phyloP scores from a whole-genome alignment of 2,888 invertebrate species.

The Zaprionus obscuricornis region DNA sequence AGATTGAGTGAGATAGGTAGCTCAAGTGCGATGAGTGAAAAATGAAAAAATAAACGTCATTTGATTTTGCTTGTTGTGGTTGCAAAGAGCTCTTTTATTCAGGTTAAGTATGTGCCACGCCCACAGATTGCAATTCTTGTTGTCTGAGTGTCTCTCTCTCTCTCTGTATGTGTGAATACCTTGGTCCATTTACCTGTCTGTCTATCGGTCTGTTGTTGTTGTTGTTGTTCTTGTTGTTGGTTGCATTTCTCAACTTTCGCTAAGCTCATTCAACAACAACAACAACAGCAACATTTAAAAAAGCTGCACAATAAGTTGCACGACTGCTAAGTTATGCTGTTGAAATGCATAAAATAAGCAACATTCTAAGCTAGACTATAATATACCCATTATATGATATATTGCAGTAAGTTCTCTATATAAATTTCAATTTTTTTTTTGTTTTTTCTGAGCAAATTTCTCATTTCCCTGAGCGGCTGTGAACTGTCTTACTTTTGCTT shows the following conservation, averaged over 20 bases:
- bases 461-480: too few relatives aligned
- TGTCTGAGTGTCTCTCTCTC: constrained; percentile 7
- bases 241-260: constrained; percentile 8
- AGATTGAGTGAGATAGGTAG: not conserved
- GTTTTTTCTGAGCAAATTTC: too few relatives aligned
- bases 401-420: too few relatives aligned
- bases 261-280: constrained; percentile 24
- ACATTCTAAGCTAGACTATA: not conserved
- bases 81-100: constrained; percentile 16
- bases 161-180: not conserved
- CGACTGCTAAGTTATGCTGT: too few relatives aligned
- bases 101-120: constrained; percentile 26
- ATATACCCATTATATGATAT: constrained; percentile 5
- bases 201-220: constrained; percentile 5
- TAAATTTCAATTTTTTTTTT: too few relatives aligned
- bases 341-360: too few relatives aligned
- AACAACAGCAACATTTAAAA: constrained; percentile 10
- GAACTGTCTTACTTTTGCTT: too few relatives aligned
- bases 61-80: constrained; percentile 16
- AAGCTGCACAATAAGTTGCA: not conserved
- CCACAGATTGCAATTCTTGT: constrained; percentile 24
- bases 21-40: not conserved
- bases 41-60: too few relatives aligned
- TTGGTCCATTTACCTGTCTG: not conserved
- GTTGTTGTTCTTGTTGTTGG: constrained; percentile 1